These are phyloP conservation scores for Anticlea derivata DNA, from an alignment of 2,888 invertebrate genomes.

Conservation along the genomic window DNA sequence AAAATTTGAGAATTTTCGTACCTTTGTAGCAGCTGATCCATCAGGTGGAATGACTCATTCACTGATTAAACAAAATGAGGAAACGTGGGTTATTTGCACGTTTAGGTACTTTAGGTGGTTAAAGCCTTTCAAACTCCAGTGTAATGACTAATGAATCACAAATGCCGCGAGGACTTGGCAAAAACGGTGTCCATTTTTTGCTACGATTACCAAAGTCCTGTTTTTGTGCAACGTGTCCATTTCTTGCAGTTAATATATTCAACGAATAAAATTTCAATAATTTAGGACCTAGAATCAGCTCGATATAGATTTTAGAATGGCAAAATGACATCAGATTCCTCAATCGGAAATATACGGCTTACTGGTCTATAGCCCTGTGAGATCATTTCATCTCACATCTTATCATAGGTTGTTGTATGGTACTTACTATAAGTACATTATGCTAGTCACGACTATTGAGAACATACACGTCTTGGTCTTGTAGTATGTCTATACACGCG, in stretches of 20 bases:
- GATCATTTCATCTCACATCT: conserved; percentile 3
- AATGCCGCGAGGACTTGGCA: conserved; percentile 1
- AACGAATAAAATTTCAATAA: conserved; percentile 16
- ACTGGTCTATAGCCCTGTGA: conserved; percentile 8
- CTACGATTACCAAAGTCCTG: conserved; percentile 8
- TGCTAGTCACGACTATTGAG: conserved; percentile 15
- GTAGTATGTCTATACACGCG: conserved; percentile 14
- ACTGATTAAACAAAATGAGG: conserved; percentile 34
- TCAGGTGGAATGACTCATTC: conserved; percentile 50
- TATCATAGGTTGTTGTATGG: background rate
- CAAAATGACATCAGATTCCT: conserved; percentile 22
- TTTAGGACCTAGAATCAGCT: conserved; percentile 13
- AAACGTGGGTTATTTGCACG: conserved; percentile 17
- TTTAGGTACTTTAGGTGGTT: background rate
- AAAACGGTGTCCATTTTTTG: conserved; percentile 18
- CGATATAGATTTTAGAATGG: conserved; percentile 22
- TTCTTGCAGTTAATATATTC: conserved; percentile 12
- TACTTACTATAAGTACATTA: conserved; percentile 1
- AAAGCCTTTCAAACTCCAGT: conserved; percentile 8
- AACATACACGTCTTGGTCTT: conserved; percentile 8
- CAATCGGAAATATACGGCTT: conserved; percentile 18
- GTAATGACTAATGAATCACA: conserved; percentile 15
- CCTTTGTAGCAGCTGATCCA: conserved; percentile 57
- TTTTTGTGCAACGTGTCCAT: conserved; percentile 13
- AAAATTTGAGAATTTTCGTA: conserved; percentile 38